Percentiles rank a stretch among this genome's conserved stretches.
These are phyloP conservation scores for Pteronotus mesoamericanus DNA, from an alignment of 2,797 vertebrate genomes.

Conservation along the genomic window DNA sequence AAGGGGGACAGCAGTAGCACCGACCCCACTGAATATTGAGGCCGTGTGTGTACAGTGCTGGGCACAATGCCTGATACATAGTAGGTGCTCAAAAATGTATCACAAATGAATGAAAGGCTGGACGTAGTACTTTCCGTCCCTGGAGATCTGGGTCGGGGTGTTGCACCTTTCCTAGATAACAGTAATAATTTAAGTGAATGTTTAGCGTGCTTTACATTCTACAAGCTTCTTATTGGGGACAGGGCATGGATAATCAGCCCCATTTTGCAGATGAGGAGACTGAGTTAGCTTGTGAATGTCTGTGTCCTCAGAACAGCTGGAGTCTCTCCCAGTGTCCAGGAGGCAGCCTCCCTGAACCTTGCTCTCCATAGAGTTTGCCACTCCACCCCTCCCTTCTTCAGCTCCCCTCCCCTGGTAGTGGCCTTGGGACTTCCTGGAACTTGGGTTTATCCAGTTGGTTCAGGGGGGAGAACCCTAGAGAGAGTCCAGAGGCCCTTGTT, in stretches of 20 bases:
- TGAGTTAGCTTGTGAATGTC: not conserved
- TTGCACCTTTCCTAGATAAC: not conserved
- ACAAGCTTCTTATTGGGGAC: not conserved
- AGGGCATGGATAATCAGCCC: not conserved
- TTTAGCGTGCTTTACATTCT: not conserved
- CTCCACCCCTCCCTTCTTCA: not conserved
- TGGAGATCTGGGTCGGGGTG: not conserved
- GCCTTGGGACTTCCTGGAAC: slow-evolving; percentile 59
- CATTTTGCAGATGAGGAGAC: not conserved
- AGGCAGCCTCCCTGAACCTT: slow-evolving; percentile 22
- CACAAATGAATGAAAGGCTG: not conserved
- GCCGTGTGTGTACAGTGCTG: not conserved
- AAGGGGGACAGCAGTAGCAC: not conserved
- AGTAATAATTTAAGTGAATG: not conserved
- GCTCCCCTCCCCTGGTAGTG: not conserved
- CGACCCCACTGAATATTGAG: not conserved
- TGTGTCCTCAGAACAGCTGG: not conserved
- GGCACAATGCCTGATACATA: not conserved
- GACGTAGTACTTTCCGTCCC: not conserved
- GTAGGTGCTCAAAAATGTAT: not conserved
- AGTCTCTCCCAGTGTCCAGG: not conserved
- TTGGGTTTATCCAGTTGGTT: slow-evolving; percentile 39
- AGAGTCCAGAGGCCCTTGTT: slow-evolving; percentile 31
- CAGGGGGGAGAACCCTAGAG: not conserved
- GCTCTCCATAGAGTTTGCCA: not conserved